Evolutionary conservation across 2,797 vertebrate genomes (phyloP).

Genomic region (Neostethus bicornis): DNA sequence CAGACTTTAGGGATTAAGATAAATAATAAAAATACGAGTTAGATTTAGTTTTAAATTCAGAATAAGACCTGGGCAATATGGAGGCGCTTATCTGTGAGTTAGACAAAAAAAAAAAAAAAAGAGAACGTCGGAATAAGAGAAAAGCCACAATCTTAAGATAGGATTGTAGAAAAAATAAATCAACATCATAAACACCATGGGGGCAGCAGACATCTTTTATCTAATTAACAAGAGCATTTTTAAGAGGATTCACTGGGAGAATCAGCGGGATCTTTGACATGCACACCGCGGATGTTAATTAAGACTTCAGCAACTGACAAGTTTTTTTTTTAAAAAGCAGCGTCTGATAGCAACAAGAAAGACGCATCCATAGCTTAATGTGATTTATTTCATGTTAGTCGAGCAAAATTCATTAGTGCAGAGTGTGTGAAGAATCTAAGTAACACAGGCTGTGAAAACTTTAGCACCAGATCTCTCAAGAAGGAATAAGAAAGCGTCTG

Average conservation of each 20-base stretch:
- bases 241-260: conserved; percentile 7
- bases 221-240: conserved; percentile 20
- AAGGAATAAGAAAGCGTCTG: conserved; percentile 3
- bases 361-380: conserved; percentile 2
- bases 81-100: conserved; percentile 14
- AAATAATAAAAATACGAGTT: background rate
- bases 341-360: conserved; percentile 8
- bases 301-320: conserved; percentile 5
- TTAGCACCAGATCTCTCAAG: too few relatives aligned
- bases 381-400: background rate
- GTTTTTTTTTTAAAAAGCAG: conserved; percentile 19
- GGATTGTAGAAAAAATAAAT: too few relatives aligned
- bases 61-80: conserved; percentile 47
- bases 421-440: background rate
- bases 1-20: conserved; percentile 28
- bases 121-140: background rate
- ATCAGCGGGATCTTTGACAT: conserved; percentile 1
- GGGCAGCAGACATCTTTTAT: conserved; percentile 8
- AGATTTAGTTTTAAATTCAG: conserved; percentile 46
- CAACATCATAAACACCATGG: background rate
- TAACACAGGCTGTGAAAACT: too few relatives aligned
- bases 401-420: background rate
- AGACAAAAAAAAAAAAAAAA: conserved; percentile 8
- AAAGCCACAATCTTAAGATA: background rate
- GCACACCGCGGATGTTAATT: conserved; percentile 22